A percentile compares a stretch with the other conserved stretches of the same genome.
Conservation (phyloP, 1,140 invertebrate species). For the Scaptomyza graminum region DNA sequence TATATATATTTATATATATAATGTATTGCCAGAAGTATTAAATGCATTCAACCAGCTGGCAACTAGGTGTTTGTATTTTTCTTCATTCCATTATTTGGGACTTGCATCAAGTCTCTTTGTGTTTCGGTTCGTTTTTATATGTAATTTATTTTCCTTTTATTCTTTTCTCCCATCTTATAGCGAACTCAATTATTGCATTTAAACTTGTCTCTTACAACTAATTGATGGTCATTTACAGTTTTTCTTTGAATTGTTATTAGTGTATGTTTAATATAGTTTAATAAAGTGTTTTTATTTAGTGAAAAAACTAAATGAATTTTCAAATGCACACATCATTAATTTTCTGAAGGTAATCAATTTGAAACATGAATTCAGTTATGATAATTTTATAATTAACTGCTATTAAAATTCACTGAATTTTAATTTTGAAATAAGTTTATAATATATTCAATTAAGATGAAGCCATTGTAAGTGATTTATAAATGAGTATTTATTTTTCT, state of each 20-base stretch:
- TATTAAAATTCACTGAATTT: too few relatives aligned
- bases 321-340: not conserved
- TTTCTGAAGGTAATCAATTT: not conserved
- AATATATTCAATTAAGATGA: too few relatives aligned
- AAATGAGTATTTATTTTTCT: too few relatives aligned
- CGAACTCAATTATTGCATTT: not conserved
- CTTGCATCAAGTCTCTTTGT: constrained; percentile 2
- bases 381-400: too few relatives aligned
- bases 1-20: not conserved
- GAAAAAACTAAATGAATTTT: not conserved
- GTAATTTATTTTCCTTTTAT: not conserved
- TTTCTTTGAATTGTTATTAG: too few relatives aligned
- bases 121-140: not conserved
- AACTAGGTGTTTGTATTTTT: constrained; percentile 1
- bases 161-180: not conserved
- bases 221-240: too few relatives aligned
- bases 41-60: constrained; percentile 4
- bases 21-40: not conserved
- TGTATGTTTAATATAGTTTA: too few relatives aligned
- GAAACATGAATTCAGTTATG: too few relatives aligned
- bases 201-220: too few relatives aligned
- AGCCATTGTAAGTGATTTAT: too few relatives aligned
- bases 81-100: not conserved
- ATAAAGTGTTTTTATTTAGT: not conserved
- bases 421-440: too few relatives aligned